phyloP scores from a whole-genome alignment of 2,888 invertebrate species.

The Anticlea derivata region DNA sequence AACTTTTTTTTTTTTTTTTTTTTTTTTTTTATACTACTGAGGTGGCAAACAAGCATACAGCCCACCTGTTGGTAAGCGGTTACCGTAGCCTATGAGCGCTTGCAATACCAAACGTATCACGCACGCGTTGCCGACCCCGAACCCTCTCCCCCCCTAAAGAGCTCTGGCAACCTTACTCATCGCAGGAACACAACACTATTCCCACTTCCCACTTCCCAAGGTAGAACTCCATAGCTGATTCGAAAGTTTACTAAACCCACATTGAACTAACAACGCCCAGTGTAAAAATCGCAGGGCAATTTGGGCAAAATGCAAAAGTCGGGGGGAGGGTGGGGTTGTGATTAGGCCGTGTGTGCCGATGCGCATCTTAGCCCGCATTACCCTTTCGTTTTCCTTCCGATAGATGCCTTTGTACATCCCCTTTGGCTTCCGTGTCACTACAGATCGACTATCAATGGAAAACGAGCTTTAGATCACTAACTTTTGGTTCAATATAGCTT shows the following conservation, averaged over 20 bases:
- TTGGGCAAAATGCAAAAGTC: conserved; percentile 82
- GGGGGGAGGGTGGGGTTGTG: conserved; percentile 65
- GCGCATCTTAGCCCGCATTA: conserved; percentile 84
- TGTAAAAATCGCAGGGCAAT: conserved; percentile 71
- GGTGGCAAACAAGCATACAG: too few relatives aligned
- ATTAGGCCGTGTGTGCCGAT: conserved; percentile 83
- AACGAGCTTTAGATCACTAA: conserved; percentile 6
- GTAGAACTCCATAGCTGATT: too few relatives aligned
- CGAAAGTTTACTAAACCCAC: conserved; percentile 19
- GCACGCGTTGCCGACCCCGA: too few relatives aligned
- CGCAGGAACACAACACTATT: too few relatives aligned
- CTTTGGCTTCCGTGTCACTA: conserved; percentile 12
- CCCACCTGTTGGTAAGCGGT: too few relatives aligned
- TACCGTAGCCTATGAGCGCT: too few relatives aligned
- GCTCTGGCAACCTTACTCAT: too few relatives aligned
- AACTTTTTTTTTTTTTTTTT: too few relatives aligned
- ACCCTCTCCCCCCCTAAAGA: too few relatives aligned
- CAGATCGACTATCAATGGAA: conserved; percentile 5
- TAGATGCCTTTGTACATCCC: conserved; percentile 73
- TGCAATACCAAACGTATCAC: too few relatives aligned
- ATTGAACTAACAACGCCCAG: conserved; percentile 49
- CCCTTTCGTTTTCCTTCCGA: conserved; percentile 84
- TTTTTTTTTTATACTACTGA: too few relatives aligned
- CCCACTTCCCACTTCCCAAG: too few relatives aligned
- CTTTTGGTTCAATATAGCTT: neutral